Evolutionary conservation across 2,113 vertebrate genomes (phyloP).

Genomic region (Forbesichthys agassizii): DNA sequence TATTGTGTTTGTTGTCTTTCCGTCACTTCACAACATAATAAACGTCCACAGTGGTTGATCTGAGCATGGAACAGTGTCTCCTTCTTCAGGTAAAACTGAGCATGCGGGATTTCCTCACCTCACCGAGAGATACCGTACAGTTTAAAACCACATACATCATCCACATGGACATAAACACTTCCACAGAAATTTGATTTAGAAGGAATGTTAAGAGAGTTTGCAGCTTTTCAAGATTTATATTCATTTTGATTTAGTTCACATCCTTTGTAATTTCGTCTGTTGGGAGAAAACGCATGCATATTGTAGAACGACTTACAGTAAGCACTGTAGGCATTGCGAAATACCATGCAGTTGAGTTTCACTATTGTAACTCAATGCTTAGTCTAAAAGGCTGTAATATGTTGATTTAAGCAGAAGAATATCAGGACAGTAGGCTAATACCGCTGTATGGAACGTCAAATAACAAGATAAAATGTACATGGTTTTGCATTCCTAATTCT

Average conservation of each 20-base stretch:
- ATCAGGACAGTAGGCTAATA: constrained; percentile 48
- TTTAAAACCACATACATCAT: neutral
- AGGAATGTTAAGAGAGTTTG: constrained; percentile 27
- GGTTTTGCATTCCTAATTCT: constrained; percentile 69
- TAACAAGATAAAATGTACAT: constrained; percentile 54
- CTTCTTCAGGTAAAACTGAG: neutral
- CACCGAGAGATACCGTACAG: constrained; percentile 1
- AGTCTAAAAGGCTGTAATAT: constrained; percentile 66
- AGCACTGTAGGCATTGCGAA: constrained; percentile 29
- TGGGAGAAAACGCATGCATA: neutral
- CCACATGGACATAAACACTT: neutral
- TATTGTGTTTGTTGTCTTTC: constrained; percentile 15
- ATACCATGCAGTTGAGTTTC: constrained; percentile 25
- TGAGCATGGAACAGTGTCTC: too few species aligned
- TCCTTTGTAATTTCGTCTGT: neutral
- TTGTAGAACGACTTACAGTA: constrained; percentile 14
- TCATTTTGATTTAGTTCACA: constrained; percentile 26
- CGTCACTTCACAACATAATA: neutral
- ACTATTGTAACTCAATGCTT: constrained; percentile 60
- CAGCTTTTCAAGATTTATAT: constrained; percentile 30
- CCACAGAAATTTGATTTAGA: too few species aligned
- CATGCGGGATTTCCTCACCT: neutral
- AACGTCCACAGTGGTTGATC: too few species aligned
- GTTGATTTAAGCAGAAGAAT: constrained; percentile 63
- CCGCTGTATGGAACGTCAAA: constrained; percentile 43